Base-by-base conservation (phyloP, 2,888 invertebrate species). In the Elysia crispata region DNA sequence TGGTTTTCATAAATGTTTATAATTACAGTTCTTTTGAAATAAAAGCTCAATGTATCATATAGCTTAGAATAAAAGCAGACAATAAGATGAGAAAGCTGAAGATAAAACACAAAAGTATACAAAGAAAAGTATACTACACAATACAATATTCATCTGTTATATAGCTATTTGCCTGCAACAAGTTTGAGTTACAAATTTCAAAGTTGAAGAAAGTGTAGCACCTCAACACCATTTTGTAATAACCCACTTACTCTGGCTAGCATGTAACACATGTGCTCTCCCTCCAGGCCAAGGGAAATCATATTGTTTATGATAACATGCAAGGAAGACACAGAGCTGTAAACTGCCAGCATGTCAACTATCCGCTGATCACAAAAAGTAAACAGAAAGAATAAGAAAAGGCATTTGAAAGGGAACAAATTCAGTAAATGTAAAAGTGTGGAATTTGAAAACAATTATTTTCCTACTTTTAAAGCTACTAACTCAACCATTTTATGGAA, bases 241-340 rank as follows among this genome's bases (percentile, higher is more conserved):
- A 25, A 3, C 25, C 15, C 15, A 81, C 86, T 85, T 83, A 92
- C 92, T 87, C 95, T 94, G 11, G 95, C 95, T 80, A 96, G 95
- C n/a, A 95, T 94, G 85, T 94, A 95, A 87, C 96, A 95, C 74
- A 96, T 94, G 85, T 95, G 94, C 54, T 94, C 93, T 41, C 95
- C 95, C 30, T 95, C 94, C 90, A 96, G 93, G 0, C 95, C 95
- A 0, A 97, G 92, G 33, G 88, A 87, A 41, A 91, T 90, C 28
- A 92, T 86, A 75, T 90, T 88, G 79, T 88, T 89, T n/a, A 92
- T 89, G 81, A 89, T 87, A 28, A 88, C 86, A 41, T 89, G 89
- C 50, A 92, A 74, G 60, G 87, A 64, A n/a, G 81, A 67, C 62
- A 79, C 76, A 23, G 70, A 73, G 18, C 79, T 73, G 15, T 87